phyloP scores from a whole-genome alignment of 2,888 invertebrate genomes.

The Candidula unifasciata region DNA sequence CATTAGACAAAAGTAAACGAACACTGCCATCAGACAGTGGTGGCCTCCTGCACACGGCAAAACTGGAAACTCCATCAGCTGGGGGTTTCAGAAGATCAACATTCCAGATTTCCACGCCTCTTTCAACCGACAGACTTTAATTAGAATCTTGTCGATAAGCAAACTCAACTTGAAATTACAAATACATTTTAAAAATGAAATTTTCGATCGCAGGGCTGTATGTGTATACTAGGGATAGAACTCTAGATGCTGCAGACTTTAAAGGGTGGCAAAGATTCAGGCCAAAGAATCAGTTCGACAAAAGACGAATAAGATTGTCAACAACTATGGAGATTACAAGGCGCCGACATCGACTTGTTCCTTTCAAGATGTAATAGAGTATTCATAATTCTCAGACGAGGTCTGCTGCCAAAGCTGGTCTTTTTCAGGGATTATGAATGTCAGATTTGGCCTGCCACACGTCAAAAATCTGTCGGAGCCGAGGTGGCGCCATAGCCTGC shows the following conservation, averaged over 20 bases:
- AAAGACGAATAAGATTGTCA: conserved; percentile 13
- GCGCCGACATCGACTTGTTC: not conserved
- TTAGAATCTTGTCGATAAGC: not conserved
- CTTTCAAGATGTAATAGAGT: conserved; percentile 2
- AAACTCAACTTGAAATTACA: not conserved
- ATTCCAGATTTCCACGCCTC: not conserved
- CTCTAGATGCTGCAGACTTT: not conserved
- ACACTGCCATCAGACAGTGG: not conserved
- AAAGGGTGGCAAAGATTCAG: not conserved
- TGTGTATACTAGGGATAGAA: not conserved
- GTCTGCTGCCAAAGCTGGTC: not conserved
- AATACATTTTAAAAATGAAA: not conserved
- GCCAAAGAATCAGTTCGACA: conserved; percentile 2
- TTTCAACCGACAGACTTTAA: not conserved
- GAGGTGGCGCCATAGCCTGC: no score
- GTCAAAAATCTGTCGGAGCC: no score
- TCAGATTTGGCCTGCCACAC: no score
- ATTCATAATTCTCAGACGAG: not conserved
- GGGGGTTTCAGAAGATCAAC: not conserved
- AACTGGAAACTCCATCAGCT: not conserved
- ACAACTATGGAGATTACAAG: conserved; percentile 18
- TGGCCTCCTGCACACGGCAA: not conserved
- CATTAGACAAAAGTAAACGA: not conserved
- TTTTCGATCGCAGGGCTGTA: not conserved
- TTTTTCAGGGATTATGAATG: not conserved